These are phyloP conservation scores for Myotis myotis DNA, from an alignment of 2,797 vertebrate genomes.

Conservation along the genomic window DNA sequence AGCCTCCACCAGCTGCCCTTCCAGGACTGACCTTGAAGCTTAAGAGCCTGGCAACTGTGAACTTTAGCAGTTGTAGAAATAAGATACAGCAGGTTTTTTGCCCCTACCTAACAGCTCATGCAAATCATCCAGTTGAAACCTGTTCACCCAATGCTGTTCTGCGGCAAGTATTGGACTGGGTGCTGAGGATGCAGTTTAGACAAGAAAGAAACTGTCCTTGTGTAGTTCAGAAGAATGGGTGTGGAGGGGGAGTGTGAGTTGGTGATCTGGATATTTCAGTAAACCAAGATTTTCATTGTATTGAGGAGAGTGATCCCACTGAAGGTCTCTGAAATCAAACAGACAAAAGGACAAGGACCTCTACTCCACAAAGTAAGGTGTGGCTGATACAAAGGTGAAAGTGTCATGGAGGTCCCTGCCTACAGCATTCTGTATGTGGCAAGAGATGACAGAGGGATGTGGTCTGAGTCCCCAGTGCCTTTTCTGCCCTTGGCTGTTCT, in stretches of 20 bases:
- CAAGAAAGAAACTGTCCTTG: not conserved
- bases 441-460: not conserved
- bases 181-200: not conserved
- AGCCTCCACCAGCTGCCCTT: not conserved
- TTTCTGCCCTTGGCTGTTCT: not conserved
- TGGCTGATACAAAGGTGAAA: not conserved
- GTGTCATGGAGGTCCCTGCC: not conserved
- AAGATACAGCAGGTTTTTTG: not conserved
- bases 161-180: not conserved
- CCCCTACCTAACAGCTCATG: not conserved
- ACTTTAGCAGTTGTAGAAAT: conserved; percentile 21
- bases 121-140: not conserved
- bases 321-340: not conserved
- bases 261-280: not conserved
- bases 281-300: not conserved
- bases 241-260: not conserved
- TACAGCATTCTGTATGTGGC: not conserved
- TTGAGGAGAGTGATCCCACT: not conserved
- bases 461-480: too few relatives aligned
- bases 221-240: not conserved
- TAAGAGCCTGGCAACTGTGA: not conserved
- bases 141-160: not conserved
- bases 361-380: not conserved
- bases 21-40: not conserved
- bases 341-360: not conserved